These are phyloP conservation scores for Synaphobranchus kaupii DNA, from an alignment of 2,797 vertebrate species.

Conservation along the genomic window DNA sequence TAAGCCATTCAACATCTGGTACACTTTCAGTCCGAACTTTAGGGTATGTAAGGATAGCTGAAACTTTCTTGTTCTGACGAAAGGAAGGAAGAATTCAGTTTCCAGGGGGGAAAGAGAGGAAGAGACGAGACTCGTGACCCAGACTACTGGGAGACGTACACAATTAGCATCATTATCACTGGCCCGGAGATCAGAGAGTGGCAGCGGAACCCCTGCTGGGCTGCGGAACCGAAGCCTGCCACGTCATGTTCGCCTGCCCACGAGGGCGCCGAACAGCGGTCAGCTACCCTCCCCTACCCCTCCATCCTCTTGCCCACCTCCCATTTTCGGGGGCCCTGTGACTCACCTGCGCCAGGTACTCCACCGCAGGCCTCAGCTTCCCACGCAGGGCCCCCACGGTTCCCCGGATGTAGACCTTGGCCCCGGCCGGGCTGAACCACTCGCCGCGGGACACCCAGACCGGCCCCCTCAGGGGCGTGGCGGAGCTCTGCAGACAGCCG, in stretches of 20 bases:
- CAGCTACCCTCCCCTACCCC: constrained; percentile 42
- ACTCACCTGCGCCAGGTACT: constrained; percentile 77
- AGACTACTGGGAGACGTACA: constrained; percentile 67
- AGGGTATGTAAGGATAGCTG: neutral
- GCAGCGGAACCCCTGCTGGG: constrained; percentile 61
- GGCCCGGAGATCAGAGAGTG: constrained; percentile 71
- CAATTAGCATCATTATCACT: constrained; percentile 75
- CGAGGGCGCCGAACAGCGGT: constrained; percentile 52
- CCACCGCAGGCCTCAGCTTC: constrained; percentile 62
- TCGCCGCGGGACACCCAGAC: constrained; percentile 69
- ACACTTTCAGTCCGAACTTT: neutral
- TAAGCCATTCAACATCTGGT: neutral
- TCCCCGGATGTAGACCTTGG: constrained; percentile 65
- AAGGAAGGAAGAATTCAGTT: neutral
- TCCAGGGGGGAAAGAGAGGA: neutral
- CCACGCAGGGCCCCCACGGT: constrained; percentile 65
- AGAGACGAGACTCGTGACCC: constrained; percentile 63
- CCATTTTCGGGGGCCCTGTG: constrained; percentile 4
- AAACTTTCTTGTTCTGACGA: neutral
- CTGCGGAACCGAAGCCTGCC: constrained; percentile 61
- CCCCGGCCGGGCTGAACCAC: constrained; percentile 72
- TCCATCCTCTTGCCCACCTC: neutral
- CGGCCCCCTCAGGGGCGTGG: constrained; percentile 66
- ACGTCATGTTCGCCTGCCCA: constrained; percentile 58
- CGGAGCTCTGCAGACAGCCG: constrained; percentile 73